phyloP scores from a whole-genome alignment of 23 tunicate species.

The Corella eumyota region DNA sequence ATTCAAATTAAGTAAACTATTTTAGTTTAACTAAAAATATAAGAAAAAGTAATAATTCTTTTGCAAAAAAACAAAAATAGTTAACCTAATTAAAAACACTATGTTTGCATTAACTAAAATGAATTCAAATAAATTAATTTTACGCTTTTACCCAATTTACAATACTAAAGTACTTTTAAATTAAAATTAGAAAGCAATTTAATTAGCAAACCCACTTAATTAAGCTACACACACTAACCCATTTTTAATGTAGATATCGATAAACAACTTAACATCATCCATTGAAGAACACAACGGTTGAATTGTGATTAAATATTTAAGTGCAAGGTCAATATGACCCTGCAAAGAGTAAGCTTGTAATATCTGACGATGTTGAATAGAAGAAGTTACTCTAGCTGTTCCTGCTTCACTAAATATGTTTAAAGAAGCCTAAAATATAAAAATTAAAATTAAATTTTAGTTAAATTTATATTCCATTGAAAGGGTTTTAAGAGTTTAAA shows the following conservation, averaged over 20 bases:
- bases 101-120: neutral
- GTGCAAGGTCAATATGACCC: conserved; percentile 49
- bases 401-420: conserved; percentile 45
- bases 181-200: too few species aligned
- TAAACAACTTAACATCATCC: conserved; percentile 71
- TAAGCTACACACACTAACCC: too few species aligned
- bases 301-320: conserved; percentile 32
- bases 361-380: conserved; percentile 74
- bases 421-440: conserved; percentile 30
- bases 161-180: too few species aligned
- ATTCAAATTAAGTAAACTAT: too few species aligned
- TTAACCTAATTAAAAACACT: too few species aligned
- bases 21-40: too few species aligned
- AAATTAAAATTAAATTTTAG: neutral
- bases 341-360: conserved; percentile 48
- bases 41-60: too few species aligned
- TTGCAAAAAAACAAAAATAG: too few species aligned
- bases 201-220: too few species aligned
- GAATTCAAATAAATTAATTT: neutral
- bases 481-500: too few species aligned
- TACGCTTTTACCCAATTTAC: too few species aligned
- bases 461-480: too few species aligned
- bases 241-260: conserved; percentile 42
- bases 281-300: conserved; percentile 15
- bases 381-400: conserved; percentile 17